Percentiles rank a stretch among this genome's conserved stretches.
These are phyloP conservation scores for Macrosoma leucophasiata DNA, from an alignment of 2,888 invertebrate species.

Conservation along the genomic window DNA sequence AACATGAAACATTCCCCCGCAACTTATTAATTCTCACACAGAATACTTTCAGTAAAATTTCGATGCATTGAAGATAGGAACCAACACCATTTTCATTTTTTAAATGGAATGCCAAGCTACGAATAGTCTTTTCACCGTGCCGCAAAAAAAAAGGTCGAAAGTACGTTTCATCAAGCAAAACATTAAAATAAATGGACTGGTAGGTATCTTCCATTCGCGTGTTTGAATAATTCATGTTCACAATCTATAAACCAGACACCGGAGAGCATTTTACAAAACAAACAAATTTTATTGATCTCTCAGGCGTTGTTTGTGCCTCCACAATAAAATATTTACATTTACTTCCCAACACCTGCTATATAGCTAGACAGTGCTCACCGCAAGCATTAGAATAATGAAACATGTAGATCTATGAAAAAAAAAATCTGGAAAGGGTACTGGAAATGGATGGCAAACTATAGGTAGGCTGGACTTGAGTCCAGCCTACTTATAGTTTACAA, in stretches of 20 bases:
- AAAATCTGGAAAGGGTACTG: too few species aligned
- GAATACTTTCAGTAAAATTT: too few species aligned
- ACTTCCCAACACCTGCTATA: constrained; percentile 67
- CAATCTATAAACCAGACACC: constrained; percentile 71
- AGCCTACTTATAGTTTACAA: too few species aligned
- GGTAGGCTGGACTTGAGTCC: too few species aligned
- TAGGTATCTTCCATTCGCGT: constrained; percentile 53
- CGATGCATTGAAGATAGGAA: too few species aligned
- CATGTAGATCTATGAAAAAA: too few species aligned
- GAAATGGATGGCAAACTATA: too few species aligned
- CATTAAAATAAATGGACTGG: constrained; percentile 66
- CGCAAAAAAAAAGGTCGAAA: constrained; percentile 34
- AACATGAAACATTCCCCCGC: too few species aligned
- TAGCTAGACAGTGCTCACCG: constrained; percentile 48
- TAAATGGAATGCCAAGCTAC: too few species aligned
- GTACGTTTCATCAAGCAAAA: constrained; percentile 57
- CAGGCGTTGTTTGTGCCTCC: constrained; percentile 69
- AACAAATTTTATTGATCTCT: constrained; percentile 76
- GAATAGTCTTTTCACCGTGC: too few species aligned
- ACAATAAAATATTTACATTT: constrained; percentile 75
- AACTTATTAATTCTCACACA: too few species aligned
- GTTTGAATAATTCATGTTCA: constrained; percentile 71
- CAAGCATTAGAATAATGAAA: constrained; percentile 71
- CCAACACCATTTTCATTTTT: too few species aligned
- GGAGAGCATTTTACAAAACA: constrained; percentile 71